Percentiles rank a stretch among this genome's conserved stretches.
phyloP scores from a whole-genome alignment of 1,140 invertebrate species.

The Platyura marginata region DNA sequence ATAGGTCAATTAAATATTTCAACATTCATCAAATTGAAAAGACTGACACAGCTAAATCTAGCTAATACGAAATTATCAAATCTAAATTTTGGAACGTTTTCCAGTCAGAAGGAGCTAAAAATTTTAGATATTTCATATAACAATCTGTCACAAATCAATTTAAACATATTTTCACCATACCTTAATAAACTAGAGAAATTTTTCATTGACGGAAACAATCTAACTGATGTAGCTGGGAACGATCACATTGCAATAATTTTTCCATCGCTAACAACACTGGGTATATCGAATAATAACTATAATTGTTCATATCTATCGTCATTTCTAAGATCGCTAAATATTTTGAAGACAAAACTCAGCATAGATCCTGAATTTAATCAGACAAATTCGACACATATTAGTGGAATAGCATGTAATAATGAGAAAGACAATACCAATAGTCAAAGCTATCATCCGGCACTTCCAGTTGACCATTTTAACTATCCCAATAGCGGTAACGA shows the following conservation, averaged over 20 bases:
- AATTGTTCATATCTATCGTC: conserved; percentile 20
- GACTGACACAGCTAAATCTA: conserved; percentile 12
- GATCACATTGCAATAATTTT: conserved; percentile 13
- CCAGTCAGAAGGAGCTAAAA: conserved; percentile 14
- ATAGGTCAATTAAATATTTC: conserved; percentile 15
- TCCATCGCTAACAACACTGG: conserved; percentile 14
- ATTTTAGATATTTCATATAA: conserved; percentile 19
- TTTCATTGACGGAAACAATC: conserved; percentile 16
- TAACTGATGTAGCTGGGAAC: conserved; percentile 16
- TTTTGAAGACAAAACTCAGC: conserved; percentile 12
- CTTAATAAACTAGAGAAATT: conserved; percentile 15
- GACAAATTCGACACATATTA: conserved; percentile 16
- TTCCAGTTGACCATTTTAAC: not conserved
- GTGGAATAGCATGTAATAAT: conserved; percentile 17
- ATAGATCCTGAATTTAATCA: conserved; percentile 15
- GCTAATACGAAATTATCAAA: conserved; percentile 11
- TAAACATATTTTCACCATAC: conserved; percentile 21
- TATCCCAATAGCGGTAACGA: not conserved
- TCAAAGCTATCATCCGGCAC: not conserved
- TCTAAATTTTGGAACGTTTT: conserved; percentile 20
- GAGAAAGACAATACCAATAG: not conserved
- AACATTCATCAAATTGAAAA: conserved; percentile 17
- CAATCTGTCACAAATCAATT: conserved; percentile 17
- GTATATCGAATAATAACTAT: conserved; percentile 17
- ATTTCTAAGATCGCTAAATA: conserved; percentile 13